A percentile compares a stretch with the other conserved stretches of the same genome.
Conservation (phyloP, 1,140 invertebrate genomes). For the Rhopalosiphum maidis region DNA sequence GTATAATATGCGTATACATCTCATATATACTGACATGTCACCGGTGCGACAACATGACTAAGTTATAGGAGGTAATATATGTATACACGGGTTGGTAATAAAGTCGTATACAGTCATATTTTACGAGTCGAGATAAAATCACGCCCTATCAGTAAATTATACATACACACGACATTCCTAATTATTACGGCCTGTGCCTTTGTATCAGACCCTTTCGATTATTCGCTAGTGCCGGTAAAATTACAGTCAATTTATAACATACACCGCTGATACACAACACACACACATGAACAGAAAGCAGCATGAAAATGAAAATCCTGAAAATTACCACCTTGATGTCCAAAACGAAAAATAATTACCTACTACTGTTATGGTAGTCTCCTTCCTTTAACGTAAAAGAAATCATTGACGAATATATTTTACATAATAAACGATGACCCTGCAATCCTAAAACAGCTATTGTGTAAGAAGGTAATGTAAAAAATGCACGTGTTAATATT, state of each 20-base stretch:
- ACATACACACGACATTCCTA: neutral
- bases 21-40: neutral
- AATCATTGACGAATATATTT: neutral
- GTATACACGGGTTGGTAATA: slow-evolving; percentile 21
- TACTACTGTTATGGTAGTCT: neutral
- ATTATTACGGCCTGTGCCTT: slow-evolving; percentile 35
- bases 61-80: slow-evolving; percentile 20
- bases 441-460: neutral
- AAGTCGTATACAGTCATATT: slow-evolving; percentile 42
- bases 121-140: slow-evolving; percentile 37
- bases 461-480: neutral
- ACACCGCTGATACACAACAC: neutral
- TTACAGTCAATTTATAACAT: slow-evolving; percentile 13
- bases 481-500: neutral
- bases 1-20: neutral
- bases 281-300: neutral
- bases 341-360: neutral
- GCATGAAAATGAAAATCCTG: neutral
- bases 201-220: slow-evolving; percentile 45
- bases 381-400: neutral
- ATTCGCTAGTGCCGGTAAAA: slow-evolving; percentile 27
- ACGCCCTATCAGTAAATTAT: slow-evolving; percentile 9
- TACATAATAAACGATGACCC: neutral
- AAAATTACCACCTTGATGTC: neutral
- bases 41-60: neutral